A percentile compares a stretch with the other conserved stretches of the same genome.
Conservation (phyloP, 2,797 vertebrate species). For the Spheniscus humboldti region DNA sequence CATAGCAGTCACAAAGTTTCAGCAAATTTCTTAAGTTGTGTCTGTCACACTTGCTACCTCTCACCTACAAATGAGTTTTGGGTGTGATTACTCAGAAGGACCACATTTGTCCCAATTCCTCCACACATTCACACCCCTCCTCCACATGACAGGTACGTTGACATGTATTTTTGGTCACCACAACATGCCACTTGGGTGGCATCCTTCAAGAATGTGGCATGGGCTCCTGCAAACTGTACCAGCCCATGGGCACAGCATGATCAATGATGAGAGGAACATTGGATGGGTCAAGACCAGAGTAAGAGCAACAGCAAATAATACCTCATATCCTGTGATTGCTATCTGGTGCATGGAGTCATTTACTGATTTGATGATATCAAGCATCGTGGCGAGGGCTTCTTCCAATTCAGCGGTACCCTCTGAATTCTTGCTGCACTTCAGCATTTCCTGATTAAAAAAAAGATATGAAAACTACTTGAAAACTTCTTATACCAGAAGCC, state of each 20-base stretch:
- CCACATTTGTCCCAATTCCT: background rate
- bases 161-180: background rate
- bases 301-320: slow-evolving; percentile 39
- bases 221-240: background rate
- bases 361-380: slow-evolving; percentile 92
- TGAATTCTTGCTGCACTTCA: slow-evolving; percentile 85
- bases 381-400: slow-evolving; percentile 85
- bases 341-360: slow-evolving; percentile 96
- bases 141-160: background rate
- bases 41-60: background rate
- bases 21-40: background rate
- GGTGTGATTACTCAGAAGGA: background rate
- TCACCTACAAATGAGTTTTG: background rate
- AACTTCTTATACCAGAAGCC: background rate
- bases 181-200: background rate
- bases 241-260: background rate
- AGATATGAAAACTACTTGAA: background rate
- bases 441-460: slow-evolving; percentile 79
- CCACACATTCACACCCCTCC: background rate
- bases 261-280: background rate
- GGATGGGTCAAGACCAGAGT: background rate
- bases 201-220: background rate
- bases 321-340: slow-evolving; percentile 93
- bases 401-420: slow-evolving; percentile 84
- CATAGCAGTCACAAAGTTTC: background rate